Base-by-base conservation (phyloP, 1,140 invertebrate species). In the Tetranychus cinnabarinus region DNA sequence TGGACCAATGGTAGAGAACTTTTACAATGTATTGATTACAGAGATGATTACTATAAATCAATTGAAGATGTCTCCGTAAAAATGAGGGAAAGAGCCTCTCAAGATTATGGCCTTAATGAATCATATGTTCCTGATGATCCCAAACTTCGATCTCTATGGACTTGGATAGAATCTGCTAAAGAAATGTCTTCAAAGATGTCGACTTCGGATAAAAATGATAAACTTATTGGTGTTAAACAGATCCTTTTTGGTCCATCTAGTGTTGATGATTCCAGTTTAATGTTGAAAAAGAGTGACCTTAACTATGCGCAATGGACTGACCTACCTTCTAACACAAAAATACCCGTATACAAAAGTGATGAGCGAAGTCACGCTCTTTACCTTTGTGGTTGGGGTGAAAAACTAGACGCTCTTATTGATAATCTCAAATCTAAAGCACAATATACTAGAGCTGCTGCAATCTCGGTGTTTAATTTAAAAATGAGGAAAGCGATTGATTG, bases 381-480 rank as follows among this genome's bases (percentile, higher is more conserved):
- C 10, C 23, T 60, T 15, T 60, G 59, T 52, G 59, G 48, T 2
- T 60, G 59, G 59, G 23, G 42, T 8, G 23, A 46, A 3, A 42
- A 60, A n/a, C 5, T 50, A 2, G 59, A 60, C 33, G 15, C 15
- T 8, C 5, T 23, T 8, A 60, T 60, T 50, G 33, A 48, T 5
- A 60, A 48, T 12, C 56, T 64, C 6, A 33, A 62, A 8, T 7
- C 46, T 23, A 23, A 15, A 62, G 67, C 73, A 61, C 70, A 74
- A 66, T 85, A 81, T 72, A 81, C 86, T 47, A 78, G 88, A 71
- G 88, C 88, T 36, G 87, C 89, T 8, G 86, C 89, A 39, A 82
- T 95, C 52, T 83, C 87, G 48, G 81, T 91, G 52, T 95, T 95
- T 70, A 86, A 89, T 74, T 74, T 93, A 62, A 82, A 86, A 69